phyloP scores from a whole-genome alignment of 2,888 invertebrate genomes.

The Chesias legatella region DNA sequence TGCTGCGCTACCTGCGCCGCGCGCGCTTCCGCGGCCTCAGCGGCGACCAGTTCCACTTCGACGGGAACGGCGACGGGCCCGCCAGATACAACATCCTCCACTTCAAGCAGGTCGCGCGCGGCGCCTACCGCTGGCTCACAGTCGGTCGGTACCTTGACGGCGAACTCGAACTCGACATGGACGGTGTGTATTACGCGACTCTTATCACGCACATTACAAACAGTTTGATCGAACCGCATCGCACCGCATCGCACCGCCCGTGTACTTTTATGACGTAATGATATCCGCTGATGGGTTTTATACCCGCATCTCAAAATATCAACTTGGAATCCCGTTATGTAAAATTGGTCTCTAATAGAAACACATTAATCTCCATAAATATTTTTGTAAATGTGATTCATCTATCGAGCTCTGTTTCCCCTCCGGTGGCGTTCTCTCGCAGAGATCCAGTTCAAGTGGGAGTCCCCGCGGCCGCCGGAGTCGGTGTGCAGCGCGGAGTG shows the following conservation, averaged over 20 bases:
- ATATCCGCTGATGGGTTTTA: too few species aligned
- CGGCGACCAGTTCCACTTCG: constrained; percentile 94
- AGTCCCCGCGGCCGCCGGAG: constrained; percentile 86
- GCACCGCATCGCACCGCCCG: too few species aligned
- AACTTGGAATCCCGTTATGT: too few species aligned
- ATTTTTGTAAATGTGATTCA: too few species aligned
- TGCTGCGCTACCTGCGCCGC: constrained; percentile 90
- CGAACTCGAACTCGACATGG: constrained; percentile 87
- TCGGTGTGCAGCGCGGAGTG: constrained; percentile 96
- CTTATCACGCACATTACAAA: background rate
- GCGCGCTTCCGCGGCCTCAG: constrained; percentile 92
- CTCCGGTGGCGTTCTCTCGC: background rate
- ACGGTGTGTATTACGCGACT: constrained; percentile 76
- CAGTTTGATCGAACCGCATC: too few species aligned
- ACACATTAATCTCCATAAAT: too few species aligned
- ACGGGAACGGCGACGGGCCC: constrained; percentile 94
- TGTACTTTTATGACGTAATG: too few species aligned
- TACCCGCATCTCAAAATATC: too few species aligned
- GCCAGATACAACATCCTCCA: constrained; percentile 97
- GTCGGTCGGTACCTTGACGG: constrained; percentile 93
- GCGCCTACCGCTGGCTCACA: constrained; percentile 89
- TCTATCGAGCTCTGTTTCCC: too few species aligned
- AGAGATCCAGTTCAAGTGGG: constrained; percentile 92
- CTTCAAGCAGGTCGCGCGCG: constrained; percentile 89
- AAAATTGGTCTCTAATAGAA: too few species aligned